These are phyloP conservation scores for Zoanthus sociatus DNA, from an alignment of 92 coral and sea anemone species.

Conservation along the genomic window DNA sequence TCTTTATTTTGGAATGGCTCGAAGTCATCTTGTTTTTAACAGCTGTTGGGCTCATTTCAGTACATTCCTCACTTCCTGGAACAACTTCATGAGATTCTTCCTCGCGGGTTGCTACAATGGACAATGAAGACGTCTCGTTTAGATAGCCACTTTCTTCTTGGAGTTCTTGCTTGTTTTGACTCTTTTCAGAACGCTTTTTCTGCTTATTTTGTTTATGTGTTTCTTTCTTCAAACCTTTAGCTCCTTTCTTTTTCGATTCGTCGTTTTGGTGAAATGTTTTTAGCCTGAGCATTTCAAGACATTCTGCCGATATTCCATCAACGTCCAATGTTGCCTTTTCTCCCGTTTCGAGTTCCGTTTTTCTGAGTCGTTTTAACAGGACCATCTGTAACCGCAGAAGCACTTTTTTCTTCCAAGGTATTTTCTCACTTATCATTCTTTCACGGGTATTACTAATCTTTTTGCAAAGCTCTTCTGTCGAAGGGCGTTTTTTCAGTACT, in stretches of 20 bases:
- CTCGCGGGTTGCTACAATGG: background rate
- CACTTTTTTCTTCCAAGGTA: conserved; percentile 84
- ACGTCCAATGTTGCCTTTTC: conserved; percentile 69
- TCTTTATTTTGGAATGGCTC: conserved; percentile 10
- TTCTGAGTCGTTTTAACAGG: conserved; percentile 65
- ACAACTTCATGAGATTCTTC: background rate
- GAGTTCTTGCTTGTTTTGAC: conserved; percentile 12
- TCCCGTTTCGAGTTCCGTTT: conserved; percentile 70
- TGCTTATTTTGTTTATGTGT: conserved; percentile 12
- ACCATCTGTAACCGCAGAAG: conserved; percentile 69
- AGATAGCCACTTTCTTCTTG: background rate
- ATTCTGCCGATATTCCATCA: conserved; percentile 36
- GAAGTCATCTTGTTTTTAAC: conserved; percentile 14
- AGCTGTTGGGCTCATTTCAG: background rate
- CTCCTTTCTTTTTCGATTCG: conserved; percentile 28
- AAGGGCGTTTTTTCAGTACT: conserved; percentile 36
- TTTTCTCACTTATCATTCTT: conserved; percentile 67
- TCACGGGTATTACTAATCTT: conserved; percentile 74
- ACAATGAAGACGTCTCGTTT: conserved; percentile 3
- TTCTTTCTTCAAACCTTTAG: conserved; percentile 9
- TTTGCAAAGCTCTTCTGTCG: conserved; percentile 63
- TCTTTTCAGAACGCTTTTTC: conserved; percentile 6
- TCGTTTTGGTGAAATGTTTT: conserved; percentile 19
- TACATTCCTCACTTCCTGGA: background rate
- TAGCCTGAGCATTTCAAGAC: conserved; percentile 10